A percentile compares a stretch with the other conserved stretches of the same genome.
Evolutionary conservation across 2,797 vertebrate genomes (phyloP).

Genomic region (Sebastes baramenuke): DNA sequence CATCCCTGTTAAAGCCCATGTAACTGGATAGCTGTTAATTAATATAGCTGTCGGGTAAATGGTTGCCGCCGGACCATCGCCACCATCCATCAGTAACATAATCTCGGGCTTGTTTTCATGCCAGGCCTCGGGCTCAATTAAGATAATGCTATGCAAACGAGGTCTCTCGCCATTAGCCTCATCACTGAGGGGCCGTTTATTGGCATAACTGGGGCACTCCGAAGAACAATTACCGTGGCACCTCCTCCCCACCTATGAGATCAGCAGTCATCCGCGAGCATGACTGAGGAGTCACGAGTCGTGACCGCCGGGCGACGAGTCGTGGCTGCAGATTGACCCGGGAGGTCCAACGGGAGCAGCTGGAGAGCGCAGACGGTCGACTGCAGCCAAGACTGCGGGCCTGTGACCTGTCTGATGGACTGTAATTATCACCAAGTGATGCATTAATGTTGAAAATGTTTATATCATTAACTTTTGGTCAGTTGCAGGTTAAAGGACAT

Average conservation of each 20-base stretch:
- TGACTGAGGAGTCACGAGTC: conserved; percentile 69
- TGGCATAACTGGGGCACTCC: conserved; percentile 95
- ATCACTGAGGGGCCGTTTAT: conserved; percentile 88
- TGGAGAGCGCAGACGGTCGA: conserved; percentile 34
- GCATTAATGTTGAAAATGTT: neutral
- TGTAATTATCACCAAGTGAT: conserved; percentile 48
- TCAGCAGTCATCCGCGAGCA: conserved; percentile 87
- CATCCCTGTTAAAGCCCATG: conserved; percentile 86
- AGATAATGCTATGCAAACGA: conserved; percentile 98
- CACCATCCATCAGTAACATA: conserved; percentile 91
- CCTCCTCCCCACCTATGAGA: conserved; percentile 76
- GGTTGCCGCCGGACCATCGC: conserved; percentile 88
- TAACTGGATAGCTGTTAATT: conserved; percentile 95
- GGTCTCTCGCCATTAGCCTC: conserved; percentile 90
- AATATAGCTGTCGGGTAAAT: conserved; percentile 96
- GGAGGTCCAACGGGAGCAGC: conserved; percentile 58
- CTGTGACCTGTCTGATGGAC: conserved; percentile 17
- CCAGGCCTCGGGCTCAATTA: conserved; percentile 91
- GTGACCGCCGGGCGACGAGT: conserved; percentile 27
- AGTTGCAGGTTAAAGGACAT: neutral
- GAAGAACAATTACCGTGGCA: conserved; percentile 90
- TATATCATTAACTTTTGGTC: neutral
- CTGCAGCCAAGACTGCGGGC: conserved; percentile 29
- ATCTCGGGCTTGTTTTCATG: conserved; percentile 83
- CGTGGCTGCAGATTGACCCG: conserved; percentile 39